Percentiles rank a stretch among this genome's conserved stretches.
Conservation (phyloP, 2,797 vertebrate species). For the Arvicola amphibius region DNA sequence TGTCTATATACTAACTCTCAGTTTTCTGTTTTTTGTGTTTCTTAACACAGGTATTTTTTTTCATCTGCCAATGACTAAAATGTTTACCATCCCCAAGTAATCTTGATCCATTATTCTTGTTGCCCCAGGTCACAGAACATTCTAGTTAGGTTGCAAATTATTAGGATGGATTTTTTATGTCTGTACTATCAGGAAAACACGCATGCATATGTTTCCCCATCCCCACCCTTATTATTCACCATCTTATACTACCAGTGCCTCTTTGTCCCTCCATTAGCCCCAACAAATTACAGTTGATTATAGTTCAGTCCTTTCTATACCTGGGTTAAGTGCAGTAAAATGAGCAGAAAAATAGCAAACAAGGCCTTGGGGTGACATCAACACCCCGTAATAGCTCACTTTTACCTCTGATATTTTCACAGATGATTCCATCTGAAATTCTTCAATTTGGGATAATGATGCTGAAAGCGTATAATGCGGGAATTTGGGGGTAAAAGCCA, state of each 20-base stretch:
- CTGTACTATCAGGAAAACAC: background rate
- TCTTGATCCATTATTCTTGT: background rate
- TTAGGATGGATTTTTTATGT: background rate
- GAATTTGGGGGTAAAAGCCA: constrained; percentile 38
- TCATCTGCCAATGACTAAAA: background rate
- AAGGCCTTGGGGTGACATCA: constrained; percentile 40
- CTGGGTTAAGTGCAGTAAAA: constrained; percentile 74
- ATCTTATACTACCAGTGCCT: background rate
- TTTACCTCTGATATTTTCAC: constrained; percentile 63
- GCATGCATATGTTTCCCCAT: background rate
- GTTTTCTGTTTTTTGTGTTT: constrained; percentile 24
- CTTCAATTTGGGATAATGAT: constrained; percentile 69
- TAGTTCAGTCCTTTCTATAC: constrained; percentile 59
- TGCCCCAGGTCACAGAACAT: background rate
- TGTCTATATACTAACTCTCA: background rate
- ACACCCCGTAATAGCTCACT: constrained; percentile 56
- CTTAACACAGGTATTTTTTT: background rate
- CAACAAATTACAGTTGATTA: constrained; percentile 72
- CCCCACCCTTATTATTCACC: background rate
- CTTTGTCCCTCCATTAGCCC: constrained; percentile 47
- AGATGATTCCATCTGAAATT: constrained; percentile 63
- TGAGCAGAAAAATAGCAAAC: constrained; percentile 71
- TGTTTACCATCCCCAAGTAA: background rate
- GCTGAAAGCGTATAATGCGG: constrained; percentile 52
- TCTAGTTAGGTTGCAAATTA: background rate